Evolutionary conservation across 2,888 invertebrate species (phyloP).

Genomic region (Drosophila monieri): DNA sequence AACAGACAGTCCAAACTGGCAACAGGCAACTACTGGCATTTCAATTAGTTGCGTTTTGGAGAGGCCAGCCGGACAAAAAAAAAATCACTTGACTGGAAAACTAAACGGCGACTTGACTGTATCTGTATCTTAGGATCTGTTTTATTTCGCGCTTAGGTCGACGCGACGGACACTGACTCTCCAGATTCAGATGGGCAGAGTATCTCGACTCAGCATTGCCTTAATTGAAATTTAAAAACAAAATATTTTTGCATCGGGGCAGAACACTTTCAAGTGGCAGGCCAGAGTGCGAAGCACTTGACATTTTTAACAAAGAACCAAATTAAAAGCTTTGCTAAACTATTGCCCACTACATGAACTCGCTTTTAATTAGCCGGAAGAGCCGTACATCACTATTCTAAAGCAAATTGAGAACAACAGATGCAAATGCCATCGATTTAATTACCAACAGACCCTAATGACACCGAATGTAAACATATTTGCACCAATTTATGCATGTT

Average conservation of each 20-base stretch:
- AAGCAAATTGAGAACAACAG: conserved; percentile 15
- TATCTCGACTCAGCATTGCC: conserved; percentile 7
- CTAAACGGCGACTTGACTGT: conserved; percentile 20
- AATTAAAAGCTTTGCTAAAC: neutral
- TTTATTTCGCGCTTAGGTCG: conserved; percentile 46
- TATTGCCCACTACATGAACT: neutral
- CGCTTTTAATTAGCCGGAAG: conserved; percentile 22
- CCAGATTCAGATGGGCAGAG: conserved; percentile 1
- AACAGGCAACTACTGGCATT: conserved; percentile 64
- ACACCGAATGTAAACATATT: conserved; percentile 38
- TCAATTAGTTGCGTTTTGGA: conserved; percentile 69
- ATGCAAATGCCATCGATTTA: conserved; percentile 19
- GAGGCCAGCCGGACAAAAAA: conserved; percentile 36
- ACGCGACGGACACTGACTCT: conserved; percentile 14
- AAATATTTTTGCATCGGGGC: conserved; percentile 41
- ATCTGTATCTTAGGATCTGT: conserved; percentile 49
- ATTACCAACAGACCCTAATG: conserved; percentile 17
- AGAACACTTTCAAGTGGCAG: conserved; percentile 39
- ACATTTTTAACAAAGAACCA: conserved; percentile 14
- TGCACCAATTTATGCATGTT: conserved; percentile 47
- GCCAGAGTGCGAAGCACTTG: conserved; percentile 25
- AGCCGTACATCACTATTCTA: neutral
- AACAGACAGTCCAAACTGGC: conserved; percentile 34
- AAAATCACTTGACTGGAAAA: conserved; percentile 55
- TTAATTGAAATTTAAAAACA: conserved; percentile 56